These are phyloP conservation scores for Amazona guildingii DNA, from an alignment of 2,113 vertebrate genomes.

Conservation along the genomic window DNA sequence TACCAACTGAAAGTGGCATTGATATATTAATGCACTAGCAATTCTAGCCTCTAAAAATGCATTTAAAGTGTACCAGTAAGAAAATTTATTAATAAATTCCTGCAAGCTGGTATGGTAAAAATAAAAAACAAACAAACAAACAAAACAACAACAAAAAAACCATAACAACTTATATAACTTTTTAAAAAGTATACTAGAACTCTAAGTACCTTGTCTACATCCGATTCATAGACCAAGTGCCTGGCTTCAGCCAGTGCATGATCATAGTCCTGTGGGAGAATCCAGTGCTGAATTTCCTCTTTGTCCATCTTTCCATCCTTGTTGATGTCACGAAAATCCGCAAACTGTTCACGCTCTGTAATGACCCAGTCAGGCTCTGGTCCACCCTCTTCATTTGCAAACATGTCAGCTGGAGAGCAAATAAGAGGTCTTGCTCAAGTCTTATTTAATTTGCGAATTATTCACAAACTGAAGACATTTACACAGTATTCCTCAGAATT, in stretches of 20 bases:
- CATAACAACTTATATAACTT: background rate
- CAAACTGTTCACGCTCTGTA: constrained; percentile 94
- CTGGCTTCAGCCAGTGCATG: constrained; percentile 94
- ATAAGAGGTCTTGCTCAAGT: background rate
- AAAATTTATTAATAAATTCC: background rate
- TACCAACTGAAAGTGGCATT: background rate
- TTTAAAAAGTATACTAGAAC: background rate
- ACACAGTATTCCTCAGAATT: background rate
- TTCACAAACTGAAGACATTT: background rate
- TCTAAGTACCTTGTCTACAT: constrained; percentile 86
- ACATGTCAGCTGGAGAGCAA: constrained; percentile 89
- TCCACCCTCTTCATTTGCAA: constrained; percentile 89
- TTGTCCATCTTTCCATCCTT: constrained; percentile 96
- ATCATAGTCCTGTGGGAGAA: constrained; percentile 96
- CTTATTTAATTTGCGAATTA: background rate
- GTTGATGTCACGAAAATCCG: constrained; percentile 93
- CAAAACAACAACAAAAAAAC: too few relatives aligned
- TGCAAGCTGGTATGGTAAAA: background rate
- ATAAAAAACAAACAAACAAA: background rate
- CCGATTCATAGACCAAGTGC: constrained; percentile 93
- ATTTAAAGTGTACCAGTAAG: background rate
- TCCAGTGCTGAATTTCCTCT: constrained; percentile 96
- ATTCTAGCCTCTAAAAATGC: background rate
- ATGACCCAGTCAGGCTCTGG: constrained; percentile 95
- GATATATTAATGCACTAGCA: background rate